These are phyloP conservation scores for Caerostris darwini DNA, from an alignment of 1,140 invertebrate genomes.

Conservation along the genomic window DNA sequence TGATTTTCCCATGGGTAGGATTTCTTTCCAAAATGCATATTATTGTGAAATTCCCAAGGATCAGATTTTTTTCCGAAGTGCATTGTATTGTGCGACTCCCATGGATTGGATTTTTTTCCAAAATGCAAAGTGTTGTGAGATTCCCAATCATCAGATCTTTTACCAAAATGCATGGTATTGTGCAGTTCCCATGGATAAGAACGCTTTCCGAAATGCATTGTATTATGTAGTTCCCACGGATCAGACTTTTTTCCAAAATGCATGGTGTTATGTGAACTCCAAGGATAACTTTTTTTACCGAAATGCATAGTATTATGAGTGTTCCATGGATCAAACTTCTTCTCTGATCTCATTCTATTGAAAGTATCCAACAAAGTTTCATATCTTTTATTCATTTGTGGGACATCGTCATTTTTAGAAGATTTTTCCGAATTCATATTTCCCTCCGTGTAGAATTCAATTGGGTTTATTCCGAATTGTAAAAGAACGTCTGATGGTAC, in stretches of 20 bases:
- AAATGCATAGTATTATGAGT: background rate
- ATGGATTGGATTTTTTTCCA: constrained; percentile 57
- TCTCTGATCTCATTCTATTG: constrained; percentile 30
- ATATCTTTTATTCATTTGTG: background rate
- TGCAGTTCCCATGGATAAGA: background rate
- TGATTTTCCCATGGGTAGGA: constrained; percentile 20
- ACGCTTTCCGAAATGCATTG: constrained; percentile 21
- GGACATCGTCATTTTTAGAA: background rate
- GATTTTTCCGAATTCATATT: background rate
- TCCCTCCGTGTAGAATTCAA: background rate
- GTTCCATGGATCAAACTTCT: constrained; percentile 40
- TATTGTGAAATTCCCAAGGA: constrained; percentile 14
- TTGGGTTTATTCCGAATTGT: background rate
- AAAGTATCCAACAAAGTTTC: background rate
- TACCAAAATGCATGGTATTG: background rate
- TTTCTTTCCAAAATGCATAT: constrained; percentile 46
- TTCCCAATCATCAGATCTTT: constrained; percentile 40
- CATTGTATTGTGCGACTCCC: constrained; percentile 56
- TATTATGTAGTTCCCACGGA: constrained; percentile 19
- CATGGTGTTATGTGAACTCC: constrained; percentile 41
- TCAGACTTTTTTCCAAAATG: constrained; percentile 66
- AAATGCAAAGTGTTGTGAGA: constrained; percentile 59
- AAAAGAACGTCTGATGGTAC: background rate
- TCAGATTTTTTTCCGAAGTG: constrained; percentile 54
- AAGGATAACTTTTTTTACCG: constrained; percentile 26